Percentiles rank a stretch among this genome's conserved stretches.
These are phyloP conservation scores for Ennomos fuscantarius DNA, from an alignment of 2,888 invertebrate genomes.

Conservation along the genomic window DNA sequence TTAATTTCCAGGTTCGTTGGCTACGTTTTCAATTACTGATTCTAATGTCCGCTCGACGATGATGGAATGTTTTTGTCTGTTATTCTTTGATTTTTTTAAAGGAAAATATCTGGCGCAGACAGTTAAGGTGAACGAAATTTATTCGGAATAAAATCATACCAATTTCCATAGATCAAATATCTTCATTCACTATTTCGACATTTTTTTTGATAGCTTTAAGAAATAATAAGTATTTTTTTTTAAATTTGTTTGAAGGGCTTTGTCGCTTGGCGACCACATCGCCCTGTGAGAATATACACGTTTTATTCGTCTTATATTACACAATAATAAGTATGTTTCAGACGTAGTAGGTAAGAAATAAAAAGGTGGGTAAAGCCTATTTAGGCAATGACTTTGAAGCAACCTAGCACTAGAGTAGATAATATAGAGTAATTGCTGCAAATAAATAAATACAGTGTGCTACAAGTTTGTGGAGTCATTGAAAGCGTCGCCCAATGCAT, in stretches of 20 bases:
- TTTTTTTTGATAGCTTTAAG: neutral
- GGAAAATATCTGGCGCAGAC: conserved; percentile 6
- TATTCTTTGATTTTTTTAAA: conserved; percentile 22
- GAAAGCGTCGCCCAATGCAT: conserved; percentile 58
- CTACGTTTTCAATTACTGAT: conserved; percentile 42
- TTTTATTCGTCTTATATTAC: too few species aligned
- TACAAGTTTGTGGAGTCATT: conserved; percentile 55
- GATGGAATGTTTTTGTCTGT: conserved; percentile 18
- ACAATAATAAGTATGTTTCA: too few species aligned
- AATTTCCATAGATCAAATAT: too few species aligned
- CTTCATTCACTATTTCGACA: too few species aligned
- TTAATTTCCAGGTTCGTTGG: conserved; percentile 52
- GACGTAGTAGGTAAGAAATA: too few species aligned
- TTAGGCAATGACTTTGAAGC: too few species aligned
- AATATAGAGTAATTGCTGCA: conserved; percentile 43
- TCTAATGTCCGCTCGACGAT: conserved; percentile 25
- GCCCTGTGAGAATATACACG: too few species aligned
- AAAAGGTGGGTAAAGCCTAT: too few species aligned
- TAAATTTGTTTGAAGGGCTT: too few species aligned
- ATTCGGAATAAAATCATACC: neutral
- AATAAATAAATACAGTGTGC: conserved; percentile 55
- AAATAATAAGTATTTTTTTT: too few species aligned
- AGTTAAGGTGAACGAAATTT: conserved; percentile 4
- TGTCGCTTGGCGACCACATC: too few species aligned
- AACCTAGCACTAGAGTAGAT: conserved; percentile 11